These are phyloP conservation scores for Carabus problematicus DNA, from an alignment of 2,888 invertebrate genomes.

Conservation along the genomic window DNA sequence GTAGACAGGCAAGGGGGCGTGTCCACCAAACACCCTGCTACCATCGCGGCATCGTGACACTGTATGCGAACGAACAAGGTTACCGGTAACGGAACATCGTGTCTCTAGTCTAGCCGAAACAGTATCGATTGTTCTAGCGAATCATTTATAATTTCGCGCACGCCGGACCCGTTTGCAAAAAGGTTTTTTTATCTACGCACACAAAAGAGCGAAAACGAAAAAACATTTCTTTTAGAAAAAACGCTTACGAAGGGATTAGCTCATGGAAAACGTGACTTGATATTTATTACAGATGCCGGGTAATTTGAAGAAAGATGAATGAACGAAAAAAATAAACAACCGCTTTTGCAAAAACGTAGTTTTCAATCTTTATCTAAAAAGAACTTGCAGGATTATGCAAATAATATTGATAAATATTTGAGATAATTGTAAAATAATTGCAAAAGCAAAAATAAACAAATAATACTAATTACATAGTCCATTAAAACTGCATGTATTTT, in stretches of 20 bases:
- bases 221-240: constrained; percentile 18
- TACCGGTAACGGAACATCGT: too few relatives aligned
- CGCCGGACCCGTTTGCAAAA: constrained; percentile 2
- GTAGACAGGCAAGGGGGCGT: too few relatives aligned
- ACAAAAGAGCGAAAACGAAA: not conserved
- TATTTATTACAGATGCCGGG: constrained; percentile 5
- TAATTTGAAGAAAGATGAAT: constrained; percentile 18
- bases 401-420: too few relatives aligned
- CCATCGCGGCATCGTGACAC: too few relatives aligned
- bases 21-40: too few relatives aligned
- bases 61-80: too few relatives aligned
- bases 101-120: constrained; percentile 16
- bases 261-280: constrained; percentile 2
- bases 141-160: constrained; percentile 26
- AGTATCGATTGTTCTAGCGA: constrained; percentile 23
- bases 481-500: too few relatives aligned
- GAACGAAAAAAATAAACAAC: not conserved
- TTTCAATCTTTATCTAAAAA: not conserved
- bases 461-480: too few relatives aligned
- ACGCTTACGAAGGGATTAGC: constrained; percentile 30
- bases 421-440: too few relatives aligned
- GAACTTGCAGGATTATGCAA: too few relatives aligned
- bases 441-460: too few relatives aligned
- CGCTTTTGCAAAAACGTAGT: not conserved
- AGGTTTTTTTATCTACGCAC: too few relatives aligned